phyloP scores from a whole-genome alignment of 1,140 invertebrate genomes.

The Caenorhabditis inopinata region DNA sequence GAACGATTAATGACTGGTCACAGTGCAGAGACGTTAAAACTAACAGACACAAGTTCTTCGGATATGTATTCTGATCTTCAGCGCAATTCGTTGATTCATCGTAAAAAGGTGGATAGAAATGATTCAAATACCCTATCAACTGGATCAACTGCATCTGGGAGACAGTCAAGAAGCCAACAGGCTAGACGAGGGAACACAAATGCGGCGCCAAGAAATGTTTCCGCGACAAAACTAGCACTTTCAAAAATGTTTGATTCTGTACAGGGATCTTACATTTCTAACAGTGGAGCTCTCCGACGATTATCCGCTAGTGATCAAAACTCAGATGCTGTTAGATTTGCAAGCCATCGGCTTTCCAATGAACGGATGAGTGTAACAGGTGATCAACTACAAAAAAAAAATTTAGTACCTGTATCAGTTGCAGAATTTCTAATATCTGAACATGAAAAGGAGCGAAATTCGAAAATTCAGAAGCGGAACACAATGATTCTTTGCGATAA shows the following conservation, averaged over 20 bases:
- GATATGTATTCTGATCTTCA: not conserved
- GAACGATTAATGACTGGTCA: not conserved
- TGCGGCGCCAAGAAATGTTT: not conserved
- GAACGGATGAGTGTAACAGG: not conserved
- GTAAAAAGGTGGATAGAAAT: not conserved
- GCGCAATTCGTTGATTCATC: not conserved
- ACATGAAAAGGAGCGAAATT: not conserved
- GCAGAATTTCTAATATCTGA: not conserved
- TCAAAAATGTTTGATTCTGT: not conserved
- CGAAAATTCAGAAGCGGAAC: not conserved
- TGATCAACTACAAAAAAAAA: not conserved
- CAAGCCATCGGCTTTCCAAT: not conserved
- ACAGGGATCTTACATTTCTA: not conserved
- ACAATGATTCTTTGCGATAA: not conserved
- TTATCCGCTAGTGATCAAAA: not conserved
- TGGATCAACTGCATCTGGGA: not conserved
- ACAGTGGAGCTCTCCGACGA: not conserved
- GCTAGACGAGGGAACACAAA: not conserved
- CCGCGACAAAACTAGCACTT: not conserved
- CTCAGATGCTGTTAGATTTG: not conserved
- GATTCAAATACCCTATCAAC: not conserved
- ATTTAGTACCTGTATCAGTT: too few species aligned
- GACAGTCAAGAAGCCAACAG: constrained; percentile 13
- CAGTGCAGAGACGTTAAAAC: not conserved
- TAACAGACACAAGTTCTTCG: not conserved